Evolutionary conservation across 1,140 invertebrate species (phyloP).

Genomic region (Apis dorsata): DNA sequence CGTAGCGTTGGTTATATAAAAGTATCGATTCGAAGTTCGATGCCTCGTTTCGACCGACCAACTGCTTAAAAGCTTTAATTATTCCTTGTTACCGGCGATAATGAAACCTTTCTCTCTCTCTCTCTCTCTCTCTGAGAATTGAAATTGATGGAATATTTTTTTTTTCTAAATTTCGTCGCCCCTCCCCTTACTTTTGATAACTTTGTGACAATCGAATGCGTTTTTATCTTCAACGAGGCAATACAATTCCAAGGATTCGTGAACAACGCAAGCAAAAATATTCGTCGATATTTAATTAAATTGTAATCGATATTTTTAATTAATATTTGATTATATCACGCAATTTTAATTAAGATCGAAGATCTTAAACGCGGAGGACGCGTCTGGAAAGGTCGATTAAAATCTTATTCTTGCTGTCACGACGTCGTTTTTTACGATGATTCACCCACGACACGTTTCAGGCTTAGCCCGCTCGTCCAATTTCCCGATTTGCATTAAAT

Average conservation of each 20-base stretch:
- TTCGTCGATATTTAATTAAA: too few relatives aligned
- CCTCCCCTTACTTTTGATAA: too few relatives aligned
- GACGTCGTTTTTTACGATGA: background rate
- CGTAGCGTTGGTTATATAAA: background rate
- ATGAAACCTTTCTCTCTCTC: slow-evolving; percentile 19
- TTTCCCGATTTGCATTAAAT: slow-evolving; percentile 29
- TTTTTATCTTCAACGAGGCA: too few relatives aligned
- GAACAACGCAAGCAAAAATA: too few relatives aligned
- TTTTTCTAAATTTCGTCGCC: background rate
- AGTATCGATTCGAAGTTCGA: slow-evolving; percentile 43
- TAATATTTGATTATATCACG: too few relatives aligned
- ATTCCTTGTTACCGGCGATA: slow-evolving; percentile 8
- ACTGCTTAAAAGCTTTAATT: slow-evolving; percentile 39
- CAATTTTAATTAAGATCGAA: too few relatives aligned
- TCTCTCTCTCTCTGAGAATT: background rate
- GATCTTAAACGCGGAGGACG: too few relatives aligned
- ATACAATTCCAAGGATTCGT: too few relatives aligned
- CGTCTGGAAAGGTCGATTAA: background rate
- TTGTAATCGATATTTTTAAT: too few relatives aligned
- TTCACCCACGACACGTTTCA: slow-evolving; percentile 10
- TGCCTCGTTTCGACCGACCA: slow-evolving; percentile 30
- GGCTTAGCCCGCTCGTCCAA: background rate
- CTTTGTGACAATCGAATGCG: too few relatives aligned
- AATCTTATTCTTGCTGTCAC: background rate
- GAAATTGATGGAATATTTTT: slow-evolving; percentile 14